Evolutionary conservation across 2,113 vertebrate genomes (phyloP).

Genomic region (Apteryx mantelli): DNA sequence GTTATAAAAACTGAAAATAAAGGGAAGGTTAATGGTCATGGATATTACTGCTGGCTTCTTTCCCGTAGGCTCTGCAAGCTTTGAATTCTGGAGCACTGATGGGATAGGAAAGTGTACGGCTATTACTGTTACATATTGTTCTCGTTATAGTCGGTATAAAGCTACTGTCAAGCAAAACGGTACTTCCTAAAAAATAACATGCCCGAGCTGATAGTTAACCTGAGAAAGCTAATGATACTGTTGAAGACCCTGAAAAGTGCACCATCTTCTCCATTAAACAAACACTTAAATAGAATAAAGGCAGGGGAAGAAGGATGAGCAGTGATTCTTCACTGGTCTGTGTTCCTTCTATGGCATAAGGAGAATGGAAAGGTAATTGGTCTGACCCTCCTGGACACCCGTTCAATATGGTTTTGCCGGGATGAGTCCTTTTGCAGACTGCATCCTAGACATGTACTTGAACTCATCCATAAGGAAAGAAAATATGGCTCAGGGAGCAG

Average conservation of each 20-base stretch:
- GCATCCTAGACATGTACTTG: neutral
- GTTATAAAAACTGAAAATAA: neutral
- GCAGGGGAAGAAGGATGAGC: neutral
- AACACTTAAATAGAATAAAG: neutral
- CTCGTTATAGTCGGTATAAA: neutral
- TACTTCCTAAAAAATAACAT: neutral
- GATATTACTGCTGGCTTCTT: neutral
- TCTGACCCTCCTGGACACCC: neutral
- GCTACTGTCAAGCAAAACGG: neutral
- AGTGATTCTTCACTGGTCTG: neutral
- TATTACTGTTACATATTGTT: neutral
- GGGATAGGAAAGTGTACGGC: neutral
- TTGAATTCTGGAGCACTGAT: neutral
- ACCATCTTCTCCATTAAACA: neutral
- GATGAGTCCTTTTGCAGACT: neutral
- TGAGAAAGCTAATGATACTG: neutral
- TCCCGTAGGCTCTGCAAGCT: neutral
- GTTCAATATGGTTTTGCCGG: neutral
- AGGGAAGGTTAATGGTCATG: constrained; percentile 17
- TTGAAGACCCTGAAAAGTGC: neutral
- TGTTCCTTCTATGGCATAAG: neutral
- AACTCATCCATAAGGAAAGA: neutral
- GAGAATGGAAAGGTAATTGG: neutral
- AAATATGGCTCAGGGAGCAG: rapidly evolving
- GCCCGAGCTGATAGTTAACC: neutral